Evolutionary conservation across 2,888 invertebrate genomes (phyloP), one percentile per base, ranked within the genome.

Genomic region (Ophion slaviceki): DNA sequence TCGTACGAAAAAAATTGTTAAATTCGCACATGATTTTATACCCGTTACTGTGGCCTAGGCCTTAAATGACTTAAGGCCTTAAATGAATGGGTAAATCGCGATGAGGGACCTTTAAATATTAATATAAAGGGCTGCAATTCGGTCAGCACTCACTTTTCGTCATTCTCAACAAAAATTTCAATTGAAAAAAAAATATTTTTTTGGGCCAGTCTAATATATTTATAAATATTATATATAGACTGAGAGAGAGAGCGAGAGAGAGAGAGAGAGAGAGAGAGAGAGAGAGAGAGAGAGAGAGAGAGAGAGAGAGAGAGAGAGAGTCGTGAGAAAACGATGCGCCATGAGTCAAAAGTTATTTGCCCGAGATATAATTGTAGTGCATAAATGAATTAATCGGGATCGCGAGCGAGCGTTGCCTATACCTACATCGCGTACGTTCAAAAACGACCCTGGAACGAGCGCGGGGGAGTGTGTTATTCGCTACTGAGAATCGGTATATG

Each of bases 311-410:
- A 53, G 24, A 47, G 20, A 53, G n/a, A 75, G 32, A 79, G 20
- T 32, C 85, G 85, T 85, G 85, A 71, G 85, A 85, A 85, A 82
- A 79, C 76, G 36, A 80, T 72, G 59, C 59, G 47, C 66, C 74
- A 82, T 82, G 85, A 68, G 85, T 82, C 75, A 71, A 79, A 76
- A 79, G 66, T 79, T 82, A 82, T 85, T 82, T 79, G 74, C 53
- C 70, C n/a, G 71, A 11, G n/a, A 57, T 71, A 32, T 70, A 75
- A 66, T 24, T 66, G 57, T 70, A 47, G 28, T 36, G 77, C 20
- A 47, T 64, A 57, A 68, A 85, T 82, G 66, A 82, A 82, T 82
- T 62, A 70, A 74, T 24, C 70, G 28, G 45, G 28, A 80, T 32
- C 71, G 28, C 77, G 75, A 85, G 78, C 66, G 70, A 82, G 80